phyloP scores from a whole-genome alignment of 2,113 vertebrate species.

The Silurus glanis region DNA sequence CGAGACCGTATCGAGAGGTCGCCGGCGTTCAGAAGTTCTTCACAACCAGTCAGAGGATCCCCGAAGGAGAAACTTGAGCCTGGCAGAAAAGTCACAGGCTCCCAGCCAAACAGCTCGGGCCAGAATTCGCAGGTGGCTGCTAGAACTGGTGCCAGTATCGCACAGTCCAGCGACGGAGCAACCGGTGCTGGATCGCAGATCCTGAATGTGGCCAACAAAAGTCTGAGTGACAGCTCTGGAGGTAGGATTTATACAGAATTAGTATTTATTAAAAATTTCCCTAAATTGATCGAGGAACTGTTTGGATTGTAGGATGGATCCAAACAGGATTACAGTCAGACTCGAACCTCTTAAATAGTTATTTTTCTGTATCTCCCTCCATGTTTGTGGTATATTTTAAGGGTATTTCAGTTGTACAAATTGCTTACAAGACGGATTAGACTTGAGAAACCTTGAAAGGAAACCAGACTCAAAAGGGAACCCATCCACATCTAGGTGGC shows the following conservation, averaged over 20 bases:
- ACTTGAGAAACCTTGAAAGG: neutral
- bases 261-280: neutral
- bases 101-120: constrained; percentile 40
- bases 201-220: constrained; percentile 61
- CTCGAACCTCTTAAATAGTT: neutral
- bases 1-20: constrained; percentile 26
- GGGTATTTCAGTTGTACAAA: neutral
- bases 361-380: neutral
- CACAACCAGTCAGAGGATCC: constrained; percentile 54
- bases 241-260: constrained; percentile 70
- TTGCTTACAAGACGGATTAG: neutral
- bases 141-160: neutral
- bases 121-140: constrained; percentile 19
- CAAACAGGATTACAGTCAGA: neutral
- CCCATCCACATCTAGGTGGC: too few species aligned
- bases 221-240: constrained; percentile 81
- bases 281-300: neutral
- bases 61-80: constrained; percentile 28
- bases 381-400: neutral
- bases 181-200: constrained; percentile 25
- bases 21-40: constrained; percentile 36
- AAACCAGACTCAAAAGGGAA: too few species aligned
- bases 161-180: constrained; percentile 28
- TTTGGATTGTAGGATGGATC: neutral
- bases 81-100: constrained; percentile 19